Evolutionary conservation across 1,140 invertebrate genomes (phyloP).

Genomic region (Zaprionus ornatus): DNA sequence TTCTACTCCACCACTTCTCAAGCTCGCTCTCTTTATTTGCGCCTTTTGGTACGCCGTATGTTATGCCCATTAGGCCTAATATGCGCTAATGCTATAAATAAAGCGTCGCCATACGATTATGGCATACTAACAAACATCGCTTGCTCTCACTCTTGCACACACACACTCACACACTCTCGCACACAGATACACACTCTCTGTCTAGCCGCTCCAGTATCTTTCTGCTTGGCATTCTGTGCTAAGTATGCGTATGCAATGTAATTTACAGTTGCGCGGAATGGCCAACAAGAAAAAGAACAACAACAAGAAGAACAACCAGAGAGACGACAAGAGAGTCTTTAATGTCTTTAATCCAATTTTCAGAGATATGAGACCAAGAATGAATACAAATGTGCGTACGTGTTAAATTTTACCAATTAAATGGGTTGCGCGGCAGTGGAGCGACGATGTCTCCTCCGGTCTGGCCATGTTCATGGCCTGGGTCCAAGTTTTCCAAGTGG

Average conservation of each 20-base stretch:
- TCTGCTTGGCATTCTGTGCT: constrained; percentile 17
- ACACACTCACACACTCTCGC: not conserved
- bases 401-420: constrained; percentile 81
- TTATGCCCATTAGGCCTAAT: constrained; percentile 79
- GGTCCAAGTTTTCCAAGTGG: constrained; percentile 14
- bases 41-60: constrained; percentile 53
- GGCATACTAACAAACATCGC: constrained; percentile 75
- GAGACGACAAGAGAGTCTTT: constrained; percentile 54
- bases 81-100: constrained; percentile 81
- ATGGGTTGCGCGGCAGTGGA: constrained; percentile 62
- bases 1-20: not conserved
- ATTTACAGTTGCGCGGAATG: constrained; percentile 71
- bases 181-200: not conserved
- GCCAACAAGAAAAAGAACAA: constrained; percentile 32
- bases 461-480: constrained; percentile 17
- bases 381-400: constrained; percentile 81
- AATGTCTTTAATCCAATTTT: constrained; percentile 81
- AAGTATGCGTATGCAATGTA: constrained; percentile 71
- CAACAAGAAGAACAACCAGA: not conserved
- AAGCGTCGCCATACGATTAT: constrained; percentile 78
- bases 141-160: constrained; percentile 1
- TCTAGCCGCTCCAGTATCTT: not conserved
- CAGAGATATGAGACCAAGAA: constrained; percentile 72
- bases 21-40: not conserved
- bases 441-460: constrained; percentile 8